These are phyloP conservation scores for Clivina fossor DNA, from an alignment of 2,888 invertebrate species.

Conservation along the genomic window DNA sequence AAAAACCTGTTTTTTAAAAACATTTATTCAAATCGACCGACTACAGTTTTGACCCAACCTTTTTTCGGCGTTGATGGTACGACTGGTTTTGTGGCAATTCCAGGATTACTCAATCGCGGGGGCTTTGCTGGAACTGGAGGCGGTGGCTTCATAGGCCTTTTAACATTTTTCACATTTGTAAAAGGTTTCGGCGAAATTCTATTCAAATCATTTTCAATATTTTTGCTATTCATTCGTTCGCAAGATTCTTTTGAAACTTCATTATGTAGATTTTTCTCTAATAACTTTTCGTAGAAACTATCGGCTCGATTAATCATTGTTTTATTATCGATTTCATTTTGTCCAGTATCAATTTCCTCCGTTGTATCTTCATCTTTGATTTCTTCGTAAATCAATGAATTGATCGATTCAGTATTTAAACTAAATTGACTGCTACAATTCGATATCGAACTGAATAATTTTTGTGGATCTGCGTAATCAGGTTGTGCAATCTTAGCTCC, in stretches of 20 bases:
- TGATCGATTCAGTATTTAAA: constrained; percentile 40
- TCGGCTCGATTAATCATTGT: constrained; percentile 6
- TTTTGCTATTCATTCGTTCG: neutral
- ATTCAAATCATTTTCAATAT: neutral
- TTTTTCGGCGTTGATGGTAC: constrained; percentile 55
- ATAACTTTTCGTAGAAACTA: constrained; percentile 26
- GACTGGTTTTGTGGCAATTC: constrained; percentile 30
- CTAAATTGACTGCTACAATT: constrained; percentile 40
- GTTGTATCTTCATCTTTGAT: constrained; percentile 35
- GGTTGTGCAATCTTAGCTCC: constrained; percentile 87
- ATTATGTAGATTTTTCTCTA: constrained; percentile 26
- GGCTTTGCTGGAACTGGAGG: constrained; percentile 70
- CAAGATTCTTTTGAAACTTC: neutral
- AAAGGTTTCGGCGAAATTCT: neutral
- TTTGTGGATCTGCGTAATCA: constrained; percentile 82
- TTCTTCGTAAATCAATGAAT: constrained; percentile 36
- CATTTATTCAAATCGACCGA: constrained; percentile 69
- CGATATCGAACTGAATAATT: constrained; percentile 54
- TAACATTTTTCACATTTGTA: constrained; percentile 39
- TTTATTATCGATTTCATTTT: constrained; percentile 12
- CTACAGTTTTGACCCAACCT: constrained; percentile 75
- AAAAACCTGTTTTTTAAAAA: constrained; percentile 9
- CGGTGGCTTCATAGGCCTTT: constrained; percentile 57
- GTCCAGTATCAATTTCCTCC: constrained; percentile 28
- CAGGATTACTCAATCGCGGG: constrained; percentile 39